Base-by-base conservation (phyloP, 2,888 invertebrate genomes). In the Gymnosoma rotundatum region DNA sequence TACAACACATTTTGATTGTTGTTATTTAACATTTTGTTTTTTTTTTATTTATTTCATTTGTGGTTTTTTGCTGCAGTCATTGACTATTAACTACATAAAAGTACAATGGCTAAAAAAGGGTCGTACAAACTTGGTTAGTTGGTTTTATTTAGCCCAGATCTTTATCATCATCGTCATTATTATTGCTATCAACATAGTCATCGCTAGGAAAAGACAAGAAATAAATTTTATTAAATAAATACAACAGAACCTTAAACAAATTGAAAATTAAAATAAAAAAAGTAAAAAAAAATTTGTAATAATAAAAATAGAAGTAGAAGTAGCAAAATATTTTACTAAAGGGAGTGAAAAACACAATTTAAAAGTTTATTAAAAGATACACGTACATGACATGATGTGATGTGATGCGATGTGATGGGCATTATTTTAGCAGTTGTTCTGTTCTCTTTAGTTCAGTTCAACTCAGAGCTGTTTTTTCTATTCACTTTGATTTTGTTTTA, bases 361-460 rank as follows among this genome's bases (percentile, higher is more conserved):
- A 66, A 74, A 81, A 78, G 78, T 81, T 84, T 84, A 84, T 84
- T 84, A 84, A 84, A 84, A 84, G 81, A 81, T 78, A 78, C 84
- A 84, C 84, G 84, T 84, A 84, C 73, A 58, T 48, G 81, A 78
- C 84, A 84, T 81, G 81, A 84, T 83, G 83, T 48, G 42, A 42
- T 42, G 42, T 12, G 42, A 42, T 42, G 42, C 12, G 42, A 42
- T 14, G 45, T 84, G 84, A 84, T 84, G 84, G 84, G 78, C 84
- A 84, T 81, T 81, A 78, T 80, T 81, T 58, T 54, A 66, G 48
- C 66, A 66, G 58, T 66, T 36, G 48, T 58, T 52, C 45, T 74
- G 36, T 69, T 38, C 54, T 21, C n/a, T 42, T 60, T 21, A 21
- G 54, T 69, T 61, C 36, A 38, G 16, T 64, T 72, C 50, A 66